Base-by-base conservation (phyloP, 2,888 invertebrate species). In the Melieria omissa region DNA sequence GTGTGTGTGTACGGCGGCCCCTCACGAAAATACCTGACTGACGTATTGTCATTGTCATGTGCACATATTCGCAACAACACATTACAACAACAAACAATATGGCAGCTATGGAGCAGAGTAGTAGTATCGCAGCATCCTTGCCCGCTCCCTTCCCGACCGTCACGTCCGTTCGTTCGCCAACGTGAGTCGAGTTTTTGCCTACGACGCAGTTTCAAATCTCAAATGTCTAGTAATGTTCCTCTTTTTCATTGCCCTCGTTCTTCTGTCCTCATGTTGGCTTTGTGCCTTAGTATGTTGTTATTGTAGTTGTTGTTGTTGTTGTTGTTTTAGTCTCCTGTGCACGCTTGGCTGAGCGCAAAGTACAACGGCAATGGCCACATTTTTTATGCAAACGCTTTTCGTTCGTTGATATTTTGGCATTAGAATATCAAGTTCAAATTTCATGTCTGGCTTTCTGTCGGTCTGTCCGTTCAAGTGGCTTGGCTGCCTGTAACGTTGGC, bases 401-500 rank as follows among this genome's bases (percentile, higher is more conserved):
- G 57, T 55, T 64, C 45, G 47, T 63, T 72, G 64, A 49, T 72
- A 60, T 72, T 65, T 71, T 71, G 55, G 41, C 65, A 61, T 65
- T 64, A 64, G 54, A 65, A 71, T 71, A 65, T 68, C 71, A 73
- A 71, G 61, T 71, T 73, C 64, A 73, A 71, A 61, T 68, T 63
- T 58, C 47, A 73, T 63, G 69, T 70, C 64, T 65, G 65, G 14
- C 44, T 70, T 54, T 52, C 58, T 67, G 6, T 67, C 49, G 49
- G 52, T 65, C 57, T 46, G 47, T 58, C 60, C 45, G 12, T 68
- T 4, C n/a, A 44, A 7, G 58, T n/a, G 29, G 2, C 14, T 46
- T n/a, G 29, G 2, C 14, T 46, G 65, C 12, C 46, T 57, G 57
- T 14, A 8, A n/a, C 16, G 52, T n/a, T n/a, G 14, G 8, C 60